Percentiles rank a stretch among this genome's conserved stretches.
These are phyloP conservation scores for Malurus alboscapulatus DNA, from an alignment of 2,113 vertebrate genomes.

Conservation along the genomic window DNA sequence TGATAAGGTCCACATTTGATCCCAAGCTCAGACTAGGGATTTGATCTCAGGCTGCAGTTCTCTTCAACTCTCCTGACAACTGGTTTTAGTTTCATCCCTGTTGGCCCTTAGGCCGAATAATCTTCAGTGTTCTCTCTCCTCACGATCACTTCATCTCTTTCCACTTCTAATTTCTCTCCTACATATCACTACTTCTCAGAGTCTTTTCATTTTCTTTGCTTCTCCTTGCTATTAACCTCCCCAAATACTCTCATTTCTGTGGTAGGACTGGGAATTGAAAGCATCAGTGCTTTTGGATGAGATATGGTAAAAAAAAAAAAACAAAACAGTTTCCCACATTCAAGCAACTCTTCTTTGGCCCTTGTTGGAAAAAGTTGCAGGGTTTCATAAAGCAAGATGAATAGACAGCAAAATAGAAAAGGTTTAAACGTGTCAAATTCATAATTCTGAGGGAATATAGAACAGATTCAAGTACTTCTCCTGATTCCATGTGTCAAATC, in stretches of 20 bases:
- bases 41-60: neutral
- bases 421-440: neutral
- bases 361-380: neutral
- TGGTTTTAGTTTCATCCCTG: neutral
- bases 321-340: neutral
- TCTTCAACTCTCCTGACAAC: neutral
- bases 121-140: neutral
- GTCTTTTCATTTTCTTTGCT: conserved; percentile 1
- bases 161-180: conserved; percentile 1
- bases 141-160: neutral
- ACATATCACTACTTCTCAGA: neutral
- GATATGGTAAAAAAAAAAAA: neutral
- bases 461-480: neutral
- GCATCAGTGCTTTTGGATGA: neutral
- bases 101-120: neutral
- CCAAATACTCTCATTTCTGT: neutral
- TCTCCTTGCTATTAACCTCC: neutral
- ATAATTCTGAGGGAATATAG: neutral
- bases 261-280: neutral
- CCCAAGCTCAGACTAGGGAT: neutral
- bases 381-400: neutral
- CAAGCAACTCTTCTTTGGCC: neutral
- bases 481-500: neutral
- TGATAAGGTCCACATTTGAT: neutral
- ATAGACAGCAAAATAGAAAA: neutral